Evolutionary conservation across 2,888 invertebrate genomes (phyloP).

Genomic region (Aporophyla nigra): DNA sequence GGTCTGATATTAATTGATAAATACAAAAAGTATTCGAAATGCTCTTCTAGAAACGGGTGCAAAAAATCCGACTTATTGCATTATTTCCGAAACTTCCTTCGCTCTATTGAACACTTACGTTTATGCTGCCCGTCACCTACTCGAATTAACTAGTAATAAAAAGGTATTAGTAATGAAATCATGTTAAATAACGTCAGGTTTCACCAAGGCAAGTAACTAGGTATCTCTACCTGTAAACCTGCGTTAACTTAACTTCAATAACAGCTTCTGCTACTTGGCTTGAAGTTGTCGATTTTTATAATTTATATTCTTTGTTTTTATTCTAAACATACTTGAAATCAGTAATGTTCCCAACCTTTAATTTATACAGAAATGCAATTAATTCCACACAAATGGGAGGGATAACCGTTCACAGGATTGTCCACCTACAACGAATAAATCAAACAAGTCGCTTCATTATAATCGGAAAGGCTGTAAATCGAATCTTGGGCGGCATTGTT

Average conservation of each 20-base stretch:
- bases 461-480: slow-evolving; percentile 49
- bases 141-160: neutral
- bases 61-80: neutral
- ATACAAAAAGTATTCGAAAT: neutral
- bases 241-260: slow-evolving; percentile 1
- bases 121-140: neutral
- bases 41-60: neutral
- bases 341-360: slow-evolving; percentile 33
- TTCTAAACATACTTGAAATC: slow-evolving; percentile 17
- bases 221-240: too few species aligned
- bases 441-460: slow-evolving; percentile 59
- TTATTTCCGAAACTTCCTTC: neutral
- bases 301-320: slow-evolving; percentile 6
- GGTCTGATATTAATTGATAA: neutral
- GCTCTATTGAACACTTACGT: neutral
- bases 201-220: neutral
- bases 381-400: slow-evolving; percentile 55
- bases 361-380: slow-evolving; percentile 54
- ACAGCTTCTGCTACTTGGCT: slow-evolving; percentile 13
- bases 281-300: neutral
- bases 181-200: neutral
- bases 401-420: slow-evolving; percentile 42
- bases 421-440: slow-evolving; percentile 63
- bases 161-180: neutral
- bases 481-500: slow-evolving; percentile 42